Percentiles rank a stretch among this genome's conserved stretches.
These are phyloP conservation scores for Acrocephalus scirpaceus DNA, from an alignment of 2,797 vertebrate genomes.

Conservation along the genomic window DNA sequence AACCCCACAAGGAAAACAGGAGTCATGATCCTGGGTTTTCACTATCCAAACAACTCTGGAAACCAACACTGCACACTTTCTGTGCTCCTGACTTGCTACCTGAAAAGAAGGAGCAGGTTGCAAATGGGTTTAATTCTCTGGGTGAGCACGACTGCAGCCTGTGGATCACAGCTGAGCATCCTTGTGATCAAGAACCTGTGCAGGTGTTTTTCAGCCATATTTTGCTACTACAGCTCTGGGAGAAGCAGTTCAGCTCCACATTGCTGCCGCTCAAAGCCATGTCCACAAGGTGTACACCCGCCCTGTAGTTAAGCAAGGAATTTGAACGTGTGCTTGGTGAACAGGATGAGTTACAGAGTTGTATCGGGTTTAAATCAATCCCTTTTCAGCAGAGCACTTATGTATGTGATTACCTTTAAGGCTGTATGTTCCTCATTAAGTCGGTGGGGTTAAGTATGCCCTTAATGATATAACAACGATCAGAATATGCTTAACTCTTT, in stretches of 20 bases:
- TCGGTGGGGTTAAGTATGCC: not conserved
- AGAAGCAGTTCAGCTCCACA: not conserved
- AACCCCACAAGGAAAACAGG: not conserved
- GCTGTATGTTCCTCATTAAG: slow-evolving; percentile 37
- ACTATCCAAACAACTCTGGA: not conserved
- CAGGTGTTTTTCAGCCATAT: not conserved
- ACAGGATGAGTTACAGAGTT: slow-evolving; percentile 19
- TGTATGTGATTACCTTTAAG: slow-evolving; percentile 37
- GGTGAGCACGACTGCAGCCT: not conserved
- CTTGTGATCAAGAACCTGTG: not conserved
- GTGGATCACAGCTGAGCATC: not conserved
- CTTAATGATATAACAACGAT: slow-evolving; percentile 11
- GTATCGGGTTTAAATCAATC: slow-evolving; percentile 43
- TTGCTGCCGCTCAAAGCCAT: not conserved
- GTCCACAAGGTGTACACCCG: not conserved
- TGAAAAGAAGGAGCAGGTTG: not conserved
- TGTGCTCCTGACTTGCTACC: not conserved
- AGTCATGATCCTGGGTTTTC: not conserved
- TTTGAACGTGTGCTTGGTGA: not conserved
- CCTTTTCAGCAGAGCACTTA: slow-evolving; percentile 19
- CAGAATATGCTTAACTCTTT: slow-evolving; percentile 14
- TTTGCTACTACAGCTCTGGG: not conserved
- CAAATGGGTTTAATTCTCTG: not conserved
- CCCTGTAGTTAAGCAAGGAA: not conserved
- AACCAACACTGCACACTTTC: not conserved